Base-by-base conservation (phyloP, 1,140 invertebrate genomes). In the Aphaenogaster floridana region DNA sequence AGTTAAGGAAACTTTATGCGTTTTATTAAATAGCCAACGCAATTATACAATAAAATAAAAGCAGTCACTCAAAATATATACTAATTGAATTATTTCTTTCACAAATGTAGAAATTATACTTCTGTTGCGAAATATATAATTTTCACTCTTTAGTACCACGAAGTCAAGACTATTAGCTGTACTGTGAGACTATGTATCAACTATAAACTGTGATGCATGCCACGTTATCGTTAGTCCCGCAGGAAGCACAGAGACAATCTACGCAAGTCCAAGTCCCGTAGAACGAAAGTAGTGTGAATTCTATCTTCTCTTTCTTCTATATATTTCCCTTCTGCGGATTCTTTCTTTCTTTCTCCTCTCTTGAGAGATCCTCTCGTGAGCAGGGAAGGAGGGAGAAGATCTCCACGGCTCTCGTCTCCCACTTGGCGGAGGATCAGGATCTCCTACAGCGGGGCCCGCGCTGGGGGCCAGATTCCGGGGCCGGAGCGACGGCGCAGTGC, bases 401-500 rank as follows among this genome's bases (percentile, higher is more conserved):
- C 34, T 84, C 13, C 28, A 13, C 6, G 17, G 42, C 17, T 80
- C n/a, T 80, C 28, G 61, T 57, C 79, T 83, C 80, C 80, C 80
- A 84, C 80, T 15, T 61, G 2, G 69, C 11, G n/a, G 3, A 84
- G 42, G 54, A 39, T 84, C 28, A 48, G n/a, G n/a, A 21, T 57
- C 42, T 54, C 36, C 79, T 59, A 48, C 21, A 17, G 48, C 54
- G 54, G 42, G 54, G 54, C 9, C 54, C 54, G 17, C 48, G 48
- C 5, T 1, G 52, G 39, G 68, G 50, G 68, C 80, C 28, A 81
- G 79, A 81, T 72, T 63, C 69, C 42, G 17, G 28, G 57, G 28
- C n/a, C 42, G 42, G 13, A 83, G 54, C 68, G 42, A 5, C 64
- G 39, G 54, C 78, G 63, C 79, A 81, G 79, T 84, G n/a, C 80